Percentiles rank a stretch among this genome's conserved stretches.
These are phyloP conservation scores for Colletes latitarsis DNA, from an alignment of 1,140 invertebrate species.

Conservation along the genomic window DNA sequence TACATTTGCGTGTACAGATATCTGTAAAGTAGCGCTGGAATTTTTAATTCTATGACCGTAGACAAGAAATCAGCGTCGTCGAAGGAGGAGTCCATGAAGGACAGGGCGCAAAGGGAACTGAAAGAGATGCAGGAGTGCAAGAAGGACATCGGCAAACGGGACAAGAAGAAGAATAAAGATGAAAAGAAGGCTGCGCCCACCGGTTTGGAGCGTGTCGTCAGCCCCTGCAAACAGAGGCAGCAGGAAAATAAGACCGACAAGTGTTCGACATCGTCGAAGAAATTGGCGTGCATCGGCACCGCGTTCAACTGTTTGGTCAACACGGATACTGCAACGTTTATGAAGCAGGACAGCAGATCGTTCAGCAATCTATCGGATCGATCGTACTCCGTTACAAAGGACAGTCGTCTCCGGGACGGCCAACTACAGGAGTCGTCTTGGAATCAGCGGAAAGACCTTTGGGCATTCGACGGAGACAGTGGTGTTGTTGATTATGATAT, in stretches of 20 bases:
- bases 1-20: no score
- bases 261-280: no score
- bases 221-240: conserved; percentile 10
- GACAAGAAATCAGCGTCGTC: not conserved
- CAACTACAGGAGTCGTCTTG: not conserved
- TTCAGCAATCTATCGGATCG: conserved; percentile 16
- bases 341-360: not conserved
- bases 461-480: not conserved
- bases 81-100: not conserved
- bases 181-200: not conserved
- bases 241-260: not conserved
- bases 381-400: conserved; percentile 10
- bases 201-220: not conserved
- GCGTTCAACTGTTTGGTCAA: not conserved
- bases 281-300: not conserved
- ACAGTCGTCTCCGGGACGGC: conserved; percentile 5
- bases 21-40: not conserved
- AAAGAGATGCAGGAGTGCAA: conserved; percentile 58
- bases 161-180: not conserved
- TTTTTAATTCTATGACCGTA: not conserved
- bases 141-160: not conserved
- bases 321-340: not conserved
- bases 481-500: conserved; percentile 1
- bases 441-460: not conserved
- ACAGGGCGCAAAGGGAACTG: conserved; percentile 33